These are phyloP conservation scores for Oligia fasciuncula DNA, from an alignment of 2,888 invertebrate species.

Conservation along the genomic window DNA sequence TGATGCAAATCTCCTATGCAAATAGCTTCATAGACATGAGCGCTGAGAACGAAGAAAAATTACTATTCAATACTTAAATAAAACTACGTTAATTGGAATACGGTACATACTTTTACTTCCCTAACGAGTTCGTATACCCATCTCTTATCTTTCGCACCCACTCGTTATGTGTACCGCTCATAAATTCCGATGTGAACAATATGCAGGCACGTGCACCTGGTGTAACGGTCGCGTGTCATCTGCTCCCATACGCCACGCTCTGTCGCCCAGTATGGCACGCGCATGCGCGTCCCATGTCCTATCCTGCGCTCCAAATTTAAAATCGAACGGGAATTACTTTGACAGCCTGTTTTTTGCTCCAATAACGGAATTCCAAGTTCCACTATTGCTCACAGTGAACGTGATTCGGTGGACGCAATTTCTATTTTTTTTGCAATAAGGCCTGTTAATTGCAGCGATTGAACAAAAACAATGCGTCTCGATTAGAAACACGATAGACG, in stretches of 20 bases:
- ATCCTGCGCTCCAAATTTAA: constrained; percentile 64
- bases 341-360: constrained; percentile 61
- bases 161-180: constrained; percentile 47
- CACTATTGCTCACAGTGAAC: constrained; percentile 23
- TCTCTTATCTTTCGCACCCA: constrained; percentile 56
- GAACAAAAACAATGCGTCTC: constrained; percentile 55
- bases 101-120: constrained; percentile 9
- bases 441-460: constrained; percentile 52
- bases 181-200: constrained; percentile 62
- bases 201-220: constrained; percentile 83
- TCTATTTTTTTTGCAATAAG: constrained; percentile 54
- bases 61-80: constrained; percentile 7
- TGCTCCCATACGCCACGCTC: constrained; percentile 88
- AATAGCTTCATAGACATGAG: background rate
- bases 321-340: constrained; percentile 66
- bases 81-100: constrained; percentile 1
- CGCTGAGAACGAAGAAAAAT: background rate
- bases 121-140: constrained; percentile 27
- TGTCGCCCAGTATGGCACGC: constrained; percentile 81
- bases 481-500: constrained; percentile 56
- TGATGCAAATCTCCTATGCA: constrained; percentile 27
- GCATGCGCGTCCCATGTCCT: constrained; percentile 73
- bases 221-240: constrained; percentile 90
- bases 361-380: constrained; percentile 63
- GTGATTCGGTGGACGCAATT: constrained; percentile 55